Evolutionary conservation across 2,113 vertebrate species (phyloP), one percentile per base, ranked within the genome.

Genomic region (Antigone vipio): DNA sequence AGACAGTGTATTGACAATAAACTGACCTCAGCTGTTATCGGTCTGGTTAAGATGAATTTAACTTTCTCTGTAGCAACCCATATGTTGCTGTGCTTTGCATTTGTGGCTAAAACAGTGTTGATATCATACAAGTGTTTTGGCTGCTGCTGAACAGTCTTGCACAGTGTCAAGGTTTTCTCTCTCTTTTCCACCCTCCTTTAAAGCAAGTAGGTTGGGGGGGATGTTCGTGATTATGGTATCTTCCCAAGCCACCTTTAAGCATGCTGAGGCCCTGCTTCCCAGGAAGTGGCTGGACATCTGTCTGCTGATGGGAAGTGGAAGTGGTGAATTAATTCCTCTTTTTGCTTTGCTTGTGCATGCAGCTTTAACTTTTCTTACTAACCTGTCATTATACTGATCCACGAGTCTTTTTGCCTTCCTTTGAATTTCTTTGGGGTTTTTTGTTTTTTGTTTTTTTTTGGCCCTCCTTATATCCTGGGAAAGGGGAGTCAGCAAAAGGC

Each of bases 381-480:
- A 60, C 34, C 12, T 35, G 8, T 45, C 1, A 0, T 62, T 53
- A 5, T n/a, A 44, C 27, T 40, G 62, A 34, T 34, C 22, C 38
- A 20, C 2, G 1, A 47, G 27, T 89, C 12, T 22, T 56, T 49
- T 6, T 77, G n/a, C 12, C 42, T 88, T 20, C 29, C 23, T 86
- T 62, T 24, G 19, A 35, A n/a, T 32, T 69, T 35, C 0, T 62
- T 42, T 13, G 27, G 26, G 16, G 7, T 18, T 9, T 6, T 21
- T 18, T 13, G 27, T 18, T 9, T 6, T 21, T 18, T 76, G 67
- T 30, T 9, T 29, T 21, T 3, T 21, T 42, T 27, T 29, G 22
- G 26, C 49, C 22, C 32, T 30, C 15, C 9, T 32, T 50, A 11
- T 56, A 1, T 9, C 11, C 22, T 0, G 3, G 15, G 73, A 73